Evolutionary conservation across 2,888 invertebrate genomes (phyloP), one percentile per base, ranked within the genome.

Genomic region (Papilio protenor): DNA sequence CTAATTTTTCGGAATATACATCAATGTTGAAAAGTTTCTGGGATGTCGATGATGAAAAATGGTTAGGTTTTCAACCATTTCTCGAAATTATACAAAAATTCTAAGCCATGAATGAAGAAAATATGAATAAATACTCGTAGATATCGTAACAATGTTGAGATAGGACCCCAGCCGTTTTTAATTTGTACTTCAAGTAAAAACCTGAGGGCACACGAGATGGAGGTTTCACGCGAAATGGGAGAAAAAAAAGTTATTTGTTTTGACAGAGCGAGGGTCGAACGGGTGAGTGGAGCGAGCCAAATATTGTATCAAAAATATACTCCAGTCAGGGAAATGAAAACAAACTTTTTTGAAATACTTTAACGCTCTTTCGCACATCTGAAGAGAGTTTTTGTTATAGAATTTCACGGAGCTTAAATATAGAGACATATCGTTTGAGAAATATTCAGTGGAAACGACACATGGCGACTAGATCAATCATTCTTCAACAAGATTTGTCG

Each of bases 141-240:
- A 55, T 5, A 8, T 55, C 10, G 55, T n/a, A 21, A 0, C 12
- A 47, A 45, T 12, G 74, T 71, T 8, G 76, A 78, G 79, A 87
- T 89, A 90, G 87, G 76, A 14, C 79, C 74, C 84, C 81, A 80
- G 81, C 83, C 81, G 79, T 92, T 93, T 93, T 93, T 94, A 93
- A 93, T 93, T 93, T 93, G 91, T 93, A 92, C 93, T 92, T 91
- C 87, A 93, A 93, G 93, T 90, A 88, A 89, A 90, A 91, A 90
- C 89, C 90, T 86, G 88, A 88, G 91, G 91, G 87, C 85, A 86
- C 82, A 84, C 57, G 85, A 85, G 85, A 85, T 82, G 84, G 84
- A 86, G 87, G 89, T 85, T 87, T 84, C 85, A 81, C 85, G 86
- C 82, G 85, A 83, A 85, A 87, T 85, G 81, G 83, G 82, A 86